A percentile compares a stretch with the other conserved stretches of the same genome.
These are phyloP conservation scores for Serilophus lunatus DNA, from an alignment of 2,113 vertebrate species.

Conservation along the genomic window DNA sequence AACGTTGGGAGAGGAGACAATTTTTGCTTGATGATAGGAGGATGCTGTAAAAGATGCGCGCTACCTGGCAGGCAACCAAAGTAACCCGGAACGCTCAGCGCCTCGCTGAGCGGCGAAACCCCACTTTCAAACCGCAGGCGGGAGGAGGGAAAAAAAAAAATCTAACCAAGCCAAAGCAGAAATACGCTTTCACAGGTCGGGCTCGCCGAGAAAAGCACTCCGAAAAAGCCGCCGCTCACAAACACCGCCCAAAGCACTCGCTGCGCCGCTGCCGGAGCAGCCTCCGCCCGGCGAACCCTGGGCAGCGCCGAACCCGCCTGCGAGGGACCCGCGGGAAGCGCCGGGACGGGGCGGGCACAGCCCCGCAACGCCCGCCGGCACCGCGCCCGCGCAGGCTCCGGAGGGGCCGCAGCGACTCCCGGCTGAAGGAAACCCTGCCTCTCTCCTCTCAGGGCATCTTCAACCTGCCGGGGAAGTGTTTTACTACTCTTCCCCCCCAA, in stretches of 20 bases:
- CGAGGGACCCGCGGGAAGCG: neutral
- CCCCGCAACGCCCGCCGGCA: neutral
- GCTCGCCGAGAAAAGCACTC: neutral
- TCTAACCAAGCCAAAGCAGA: neutral
- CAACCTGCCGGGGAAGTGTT: neutral
- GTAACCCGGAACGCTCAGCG: neutral
- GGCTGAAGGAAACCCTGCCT: neutral
- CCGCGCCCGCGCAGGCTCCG: neutral
- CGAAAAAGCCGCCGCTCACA: neutral
- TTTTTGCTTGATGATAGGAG: constrained; percentile 4
- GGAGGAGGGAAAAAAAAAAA: neutral
- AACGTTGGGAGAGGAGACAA: neutral
- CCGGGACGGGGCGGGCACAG: neutral
- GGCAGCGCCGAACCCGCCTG: neutral
- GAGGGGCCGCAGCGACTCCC: rapidly evolving
- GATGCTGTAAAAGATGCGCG: neutral
- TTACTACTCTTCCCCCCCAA: neutral
- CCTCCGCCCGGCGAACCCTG: neutral
- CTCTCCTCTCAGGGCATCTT: neutral
- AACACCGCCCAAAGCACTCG: neutral
- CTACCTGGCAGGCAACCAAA: constrained; percentile 50
- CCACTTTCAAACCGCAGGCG: constrained; percentile 28
- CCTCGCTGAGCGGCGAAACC: neutral
- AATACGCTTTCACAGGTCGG: neutral
- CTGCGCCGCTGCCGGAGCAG: neutral